These are phyloP conservation scores for Epinephelus moara DNA, from an alignment of 2,113 vertebrate species.

Conservation along the genomic window DNA sequence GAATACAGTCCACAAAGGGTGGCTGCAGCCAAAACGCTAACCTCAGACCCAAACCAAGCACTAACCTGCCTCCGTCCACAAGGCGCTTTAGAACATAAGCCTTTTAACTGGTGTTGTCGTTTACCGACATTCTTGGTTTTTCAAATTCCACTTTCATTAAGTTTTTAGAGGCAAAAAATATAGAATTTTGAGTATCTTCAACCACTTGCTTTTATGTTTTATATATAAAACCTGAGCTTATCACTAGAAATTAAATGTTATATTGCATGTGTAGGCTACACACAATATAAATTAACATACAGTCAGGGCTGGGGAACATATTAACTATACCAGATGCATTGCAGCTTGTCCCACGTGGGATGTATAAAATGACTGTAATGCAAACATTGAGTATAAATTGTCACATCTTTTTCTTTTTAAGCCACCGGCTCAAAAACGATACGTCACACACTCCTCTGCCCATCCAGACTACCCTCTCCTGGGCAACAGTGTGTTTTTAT, in stretches of 20 bases:
- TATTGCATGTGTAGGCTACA: neutral
- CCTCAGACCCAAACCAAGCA: conserved; percentile 24
- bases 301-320: neutral
- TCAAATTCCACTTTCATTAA: neutral
- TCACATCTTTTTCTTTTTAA: too few relatives aligned
- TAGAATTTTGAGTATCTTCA: neutral
- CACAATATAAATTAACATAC: neutral
- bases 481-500: too few relatives aligned
- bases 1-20: conserved; percentile 57
- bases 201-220: neutral
- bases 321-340: too few relatives aligned
- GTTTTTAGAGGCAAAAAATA: neutral
- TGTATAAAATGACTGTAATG: too few relatives aligned
- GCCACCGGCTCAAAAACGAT: too few relatives aligned
- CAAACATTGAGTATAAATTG: too few relatives aligned
- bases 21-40: conserved; percentile 34
- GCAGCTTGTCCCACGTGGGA: too few relatives aligned
- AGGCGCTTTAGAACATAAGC: conserved; percentile 76
- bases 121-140: conserved; percentile 1
- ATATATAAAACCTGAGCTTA: neutral
- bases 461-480: too few relatives aligned
- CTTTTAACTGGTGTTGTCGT: conserved; percentile 15
- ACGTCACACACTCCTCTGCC: too few relatives aligned
- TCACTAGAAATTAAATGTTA: neutral
- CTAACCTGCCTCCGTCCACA: conserved; percentile 8